phyloP scores from a whole-genome alignment of 2,797 vertebrate species.

The Australoheros facetus region DNA sequence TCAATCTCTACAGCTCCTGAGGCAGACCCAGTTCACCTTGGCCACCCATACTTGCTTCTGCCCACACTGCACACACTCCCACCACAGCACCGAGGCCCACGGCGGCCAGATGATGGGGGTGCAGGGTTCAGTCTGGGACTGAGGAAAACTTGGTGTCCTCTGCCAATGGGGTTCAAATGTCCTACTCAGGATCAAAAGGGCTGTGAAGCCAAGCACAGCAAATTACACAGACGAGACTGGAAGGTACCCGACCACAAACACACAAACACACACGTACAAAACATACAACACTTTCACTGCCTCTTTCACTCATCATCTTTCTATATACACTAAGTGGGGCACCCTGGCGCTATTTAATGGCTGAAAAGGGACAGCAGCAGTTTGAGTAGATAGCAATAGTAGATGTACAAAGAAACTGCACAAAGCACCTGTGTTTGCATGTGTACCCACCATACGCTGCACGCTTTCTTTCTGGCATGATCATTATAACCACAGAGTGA shows the following conservation, averaged over 20 bases:
- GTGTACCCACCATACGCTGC: neutral
- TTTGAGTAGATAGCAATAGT: neutral
- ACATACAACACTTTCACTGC: conserved; percentile 34
- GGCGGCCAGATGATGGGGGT: conserved; percentile 58
- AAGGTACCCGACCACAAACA: conserved; percentile 68
- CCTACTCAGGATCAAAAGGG: conserved; percentile 56
- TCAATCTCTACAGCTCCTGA: conserved; percentile 53
- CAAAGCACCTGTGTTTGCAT: neutral
- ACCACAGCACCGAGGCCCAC: conserved; percentile 66
- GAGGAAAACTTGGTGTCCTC: conserved; percentile 67
- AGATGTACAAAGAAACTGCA: conserved; percentile 10
- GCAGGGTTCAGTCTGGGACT: conserved; percentile 63
- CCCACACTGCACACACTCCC: conserved; percentile 62
- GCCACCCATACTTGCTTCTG: conserved; percentile 71
- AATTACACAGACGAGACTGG: conserved; percentile 56
- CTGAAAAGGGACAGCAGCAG: neutral
- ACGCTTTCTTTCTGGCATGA: conserved; percentile 38
- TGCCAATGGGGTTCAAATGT: conserved; percentile 63
- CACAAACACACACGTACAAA: conserved; percentile 13
- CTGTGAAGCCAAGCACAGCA: conserved; percentile 69
- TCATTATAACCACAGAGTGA: conserved; percentile 61
- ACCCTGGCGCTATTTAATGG: conserved; percentile 15
- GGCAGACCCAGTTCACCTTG: conserved; percentile 66
- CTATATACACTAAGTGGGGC: conserved; percentile 21
- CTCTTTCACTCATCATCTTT: conserved; percentile 56